Base-by-base conservation (phyloP, 2,888 invertebrate species). In the Heliconius erato region DNA sequence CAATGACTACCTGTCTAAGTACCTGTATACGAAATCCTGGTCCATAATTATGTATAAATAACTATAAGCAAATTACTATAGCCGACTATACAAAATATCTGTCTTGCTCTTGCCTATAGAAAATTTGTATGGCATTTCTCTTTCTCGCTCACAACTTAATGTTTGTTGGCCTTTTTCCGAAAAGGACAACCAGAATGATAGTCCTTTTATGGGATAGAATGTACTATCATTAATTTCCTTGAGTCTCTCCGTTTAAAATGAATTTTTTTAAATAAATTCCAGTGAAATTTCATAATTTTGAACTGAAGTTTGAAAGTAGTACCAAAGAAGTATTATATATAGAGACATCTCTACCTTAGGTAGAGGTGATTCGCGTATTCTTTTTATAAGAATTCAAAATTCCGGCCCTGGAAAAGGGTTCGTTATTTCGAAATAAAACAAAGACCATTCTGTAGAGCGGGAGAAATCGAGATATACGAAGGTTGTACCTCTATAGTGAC, bases 1-100 rank as follows among this genome's bases (percentile, higher is more conserved):
- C 91, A 88, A 91, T 90, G 91, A 88, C 93, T 94, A 94, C 94
- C 94, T 94, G 94, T 87, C 89, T 90, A 89, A 86, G 86, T 88
- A 91, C 92, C 91, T 91, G 91, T 91, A 91, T 91, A 93, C 92
- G 87, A 94, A 95, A 95, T 95, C 95, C 94, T 92, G 88, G 92
- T 90, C 88, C 89, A 89, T 88, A 93, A 95, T 94, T 94, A 92
- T 89, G 88, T 89, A 92, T 86, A 89, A 91, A 91, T 88, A 91
- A 89, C 87, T 91, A 93, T 91, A 94, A 92, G 91, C 89, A 91
- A 91, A 91, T 88, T 88, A 89, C 90, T 92, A 92, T 88, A 91
- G 86, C 86, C 85, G 88, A 88, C 89, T 44, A 49, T 68, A 67
- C 78, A 49, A 49, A 77, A 71, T 65, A 86, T 90, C 89, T 86